A percentile compares a stretch with the other conserved stretches of the same genome.
Evolutionary conservation across 2,888 invertebrate species (phyloP).

Genomic region (Drosophila vallismaia): DNA sequence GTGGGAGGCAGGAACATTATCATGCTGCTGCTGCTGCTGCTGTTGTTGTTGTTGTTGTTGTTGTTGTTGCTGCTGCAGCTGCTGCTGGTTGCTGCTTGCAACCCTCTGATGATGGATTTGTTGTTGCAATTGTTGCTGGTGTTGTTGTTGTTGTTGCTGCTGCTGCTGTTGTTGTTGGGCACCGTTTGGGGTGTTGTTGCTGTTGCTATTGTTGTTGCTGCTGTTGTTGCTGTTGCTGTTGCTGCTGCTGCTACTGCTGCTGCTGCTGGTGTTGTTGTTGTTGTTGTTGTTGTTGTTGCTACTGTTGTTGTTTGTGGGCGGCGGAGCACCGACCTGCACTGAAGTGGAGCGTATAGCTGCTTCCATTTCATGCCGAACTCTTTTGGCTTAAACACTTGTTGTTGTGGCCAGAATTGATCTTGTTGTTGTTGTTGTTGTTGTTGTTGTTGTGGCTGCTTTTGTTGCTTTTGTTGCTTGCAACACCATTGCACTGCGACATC

Average conservation of each 20-base stretch:
- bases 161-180: conserved; percentile 57
- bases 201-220: conserved; percentile 53
- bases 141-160: conserved; percentile 49
- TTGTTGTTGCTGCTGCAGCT: conserved; percentile 58
- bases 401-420: conserved; percentile 68
- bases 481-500: conserved; percentile 72
- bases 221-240: conserved; percentile 48
- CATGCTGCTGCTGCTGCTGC: conserved; percentile 67
- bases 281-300: conserved; percentile 64
- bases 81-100: conserved; percentile 61
- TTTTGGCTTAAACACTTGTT: conserved; percentile 79
- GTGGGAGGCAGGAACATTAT: conserved; percentile 77
- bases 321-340: conserved; percentile 85
- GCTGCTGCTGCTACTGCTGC: conserved; percentile 55
- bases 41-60: conserved; percentile 27
- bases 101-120: conserved; percentile 65
- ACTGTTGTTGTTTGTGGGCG: conserved; percentile 81
- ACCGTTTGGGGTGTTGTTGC: conserved; percentile 49
- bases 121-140: conserved; percentile 55
- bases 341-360: conserved; percentile 84
- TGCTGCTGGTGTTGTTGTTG: conserved; percentile 52
- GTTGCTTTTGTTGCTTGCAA: conserved; percentile 45
- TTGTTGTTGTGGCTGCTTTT: conserved; percentile 37
- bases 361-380: conserved; percentile 85
- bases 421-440: conserved; percentile 39